Base-by-base conservation (phyloP, 2,113 vertebrate species). In the Alligator sinensis region DNA sequence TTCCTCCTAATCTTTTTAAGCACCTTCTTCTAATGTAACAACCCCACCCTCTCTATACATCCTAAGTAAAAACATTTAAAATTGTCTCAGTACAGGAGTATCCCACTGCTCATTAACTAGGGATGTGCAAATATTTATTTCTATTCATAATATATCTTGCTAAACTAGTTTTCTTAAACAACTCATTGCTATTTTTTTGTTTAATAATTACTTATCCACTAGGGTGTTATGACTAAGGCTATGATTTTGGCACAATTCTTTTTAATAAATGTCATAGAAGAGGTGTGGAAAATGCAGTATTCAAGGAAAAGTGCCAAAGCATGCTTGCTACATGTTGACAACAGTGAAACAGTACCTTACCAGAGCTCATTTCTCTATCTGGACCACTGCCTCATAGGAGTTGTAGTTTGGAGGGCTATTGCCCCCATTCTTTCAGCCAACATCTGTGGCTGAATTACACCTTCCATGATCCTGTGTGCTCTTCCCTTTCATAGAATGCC, bases 91-190 rank as follows among this genome's bases (percentile, higher is more conserved):
- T 84, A 75, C 47, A 1, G 0, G 91, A 94, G 77, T 66, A 68
- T 77, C 19, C 66, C 72, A 58, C 84, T 72, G 72, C 38, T 86
- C 75, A 17, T 12, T 62, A 75, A 79, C 21, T 77, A 84, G 92
- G 62, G 80, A 63, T 38, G 25, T 68, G 66, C 90, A 13, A 16
- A 38, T 9, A 30, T 30, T 38, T 54, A 77, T 77, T 80, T 88
- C 70, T 62, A 75, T 78, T 6, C 78, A 30, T 64, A 34, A 86
- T 54, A 75, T 84, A 66, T 87, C 95, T 95, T 90, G 96, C 82
- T 92, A n/a, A 93, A 96, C 96, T 47, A 89, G 91, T 96, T 96
- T 96, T 96, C 88, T 92, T 94, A 90, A 80, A 38, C 18, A 75
- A 21, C 30, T 61, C 13, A 0, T 11, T 81, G 68, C 58, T 87